phyloP scores from a whole-genome alignment of 2,113 vertebrate genomes.

The Pardalotus punctatus region DNA sequence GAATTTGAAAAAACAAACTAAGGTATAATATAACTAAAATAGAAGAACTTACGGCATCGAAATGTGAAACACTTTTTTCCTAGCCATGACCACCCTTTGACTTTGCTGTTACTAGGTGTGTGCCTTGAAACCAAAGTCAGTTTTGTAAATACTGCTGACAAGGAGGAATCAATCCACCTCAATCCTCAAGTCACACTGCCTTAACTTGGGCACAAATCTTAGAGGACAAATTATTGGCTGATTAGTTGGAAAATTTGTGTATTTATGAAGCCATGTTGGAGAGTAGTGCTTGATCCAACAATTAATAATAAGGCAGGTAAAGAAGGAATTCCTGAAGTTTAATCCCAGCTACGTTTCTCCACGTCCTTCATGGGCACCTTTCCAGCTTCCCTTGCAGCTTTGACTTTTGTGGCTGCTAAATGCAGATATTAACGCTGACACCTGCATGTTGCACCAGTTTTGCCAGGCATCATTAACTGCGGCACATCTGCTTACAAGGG shows the following conservation, averaged over 20 bases:
- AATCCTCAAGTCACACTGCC: background rate
- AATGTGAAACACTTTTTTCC: conserved; percentile 2
- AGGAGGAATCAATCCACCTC: conserved; percentile 17
- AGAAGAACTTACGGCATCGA: background rate
- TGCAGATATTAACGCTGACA: background rate
- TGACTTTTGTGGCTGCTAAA: background rate
- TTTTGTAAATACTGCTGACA: conserved; percentile 39
- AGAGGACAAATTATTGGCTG: conserved; percentile 5
- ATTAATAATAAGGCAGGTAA: background rate
- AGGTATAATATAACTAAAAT: conserved; percentile 31
- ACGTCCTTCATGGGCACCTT: background rate
- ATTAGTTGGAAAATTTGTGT: background rate
- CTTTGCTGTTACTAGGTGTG: conserved; percentile 16
- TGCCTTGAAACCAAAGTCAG: conserved; percentile 25
- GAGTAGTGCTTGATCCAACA: background rate
- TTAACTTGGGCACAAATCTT: background rate
- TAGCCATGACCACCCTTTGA: background rate
- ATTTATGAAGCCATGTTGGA: background rate
- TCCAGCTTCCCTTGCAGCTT: background rate
- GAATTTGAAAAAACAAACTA: conserved; percentile 36
- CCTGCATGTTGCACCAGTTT: background rate
- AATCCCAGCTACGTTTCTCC: background rate
- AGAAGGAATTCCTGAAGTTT: background rate
- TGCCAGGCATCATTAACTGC: background rate
- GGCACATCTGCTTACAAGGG: background rate